Base-by-base conservation (phyloP, 2,888 invertebrate species). In the Fragum fragum region DNA sequence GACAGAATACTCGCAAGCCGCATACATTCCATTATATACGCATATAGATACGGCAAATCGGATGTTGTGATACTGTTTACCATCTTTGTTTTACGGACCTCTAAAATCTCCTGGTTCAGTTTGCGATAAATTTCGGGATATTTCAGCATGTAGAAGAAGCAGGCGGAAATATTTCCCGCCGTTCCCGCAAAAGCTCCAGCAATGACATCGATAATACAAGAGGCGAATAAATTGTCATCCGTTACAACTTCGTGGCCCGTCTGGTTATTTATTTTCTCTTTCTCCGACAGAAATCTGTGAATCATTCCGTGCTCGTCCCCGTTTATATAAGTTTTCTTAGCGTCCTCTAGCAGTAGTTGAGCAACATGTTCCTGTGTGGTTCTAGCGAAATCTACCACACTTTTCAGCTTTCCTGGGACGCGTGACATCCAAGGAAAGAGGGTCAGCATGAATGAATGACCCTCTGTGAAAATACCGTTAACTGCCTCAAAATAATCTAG, bases 21-120 rank as follows among this genome's bases (percentile, higher is more conserved):
- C 59, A 59, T 59, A 21, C 59, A 59, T 59, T 59, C 59, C 59
- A 59, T 59, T 14, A 59, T 59, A 28, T 21, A n/a, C 23, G 59
- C 59, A 21, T 28, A 28, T 5, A 59, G 29, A 2, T 59, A 59
- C 3, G 59, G 59, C 26, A 59, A 59, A 23, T 59, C 59, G 6
- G 29, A 59, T 7, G 29, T 3, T 23, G 16, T 16, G 16, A 5
- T 14, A 5, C 7, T 7, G 1, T 23, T 3, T 28, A n/a, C 59
- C 2, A 14, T 28, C 23, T 2, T 23, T 14, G 59, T 5, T 16
- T 59, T 59, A 3, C 32, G 32, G 6, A 28, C 21, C 29, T 28
- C 3, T 59, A 16, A 5, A 5, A 59, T 59, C 21, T 59, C 59
- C 7, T 28, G 11, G 26, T 59, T 21, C 16, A 59, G n/a, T 7